Percentiles rank a stretch among this genome's conserved stretches.
These are phyloP conservation scores for Urophycis tenuis DNA, from an alignment of 2,797 vertebrate genomes.

Conservation along the genomic window DNA sequence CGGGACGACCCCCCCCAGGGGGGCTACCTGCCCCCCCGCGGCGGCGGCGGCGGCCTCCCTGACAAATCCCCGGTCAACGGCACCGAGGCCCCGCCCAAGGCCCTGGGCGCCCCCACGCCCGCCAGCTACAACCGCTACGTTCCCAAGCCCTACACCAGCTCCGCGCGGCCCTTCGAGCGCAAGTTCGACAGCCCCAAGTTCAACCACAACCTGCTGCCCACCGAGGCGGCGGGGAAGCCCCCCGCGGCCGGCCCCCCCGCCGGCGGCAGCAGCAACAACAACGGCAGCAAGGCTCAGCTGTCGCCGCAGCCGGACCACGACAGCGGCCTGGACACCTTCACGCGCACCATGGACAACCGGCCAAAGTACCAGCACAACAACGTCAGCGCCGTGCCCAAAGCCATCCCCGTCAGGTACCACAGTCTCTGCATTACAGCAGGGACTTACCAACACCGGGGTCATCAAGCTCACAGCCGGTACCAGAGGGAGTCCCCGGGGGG, in stretches of 20 bases:
- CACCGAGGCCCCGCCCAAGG: conserved; percentile 74
- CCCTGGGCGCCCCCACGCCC: conserved; percentile 53
- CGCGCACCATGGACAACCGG: conserved; percentile 84
- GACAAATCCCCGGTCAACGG: conserved; percentile 84
- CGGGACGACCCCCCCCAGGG: conserved; percentile 81
- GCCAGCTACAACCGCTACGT: conserved; percentile 81
- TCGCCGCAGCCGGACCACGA: conserved; percentile 85
- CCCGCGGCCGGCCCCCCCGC: conserved; percentile 70
- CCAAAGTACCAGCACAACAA: conserved; percentile 96
- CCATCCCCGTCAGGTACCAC: conserved; percentile 87
- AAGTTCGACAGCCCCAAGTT: conserved; percentile 99
- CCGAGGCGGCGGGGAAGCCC: conserved; percentile 76
- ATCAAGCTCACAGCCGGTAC: too few relatives aligned
- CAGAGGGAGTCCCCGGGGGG: not conserved
- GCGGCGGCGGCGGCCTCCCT: conserved; percentile 60
- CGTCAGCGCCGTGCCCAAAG: conserved; percentile 74
- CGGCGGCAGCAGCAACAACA: conserved; percentile 15
- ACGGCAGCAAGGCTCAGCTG: conserved; percentile 74
- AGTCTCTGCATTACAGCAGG: not conserved
- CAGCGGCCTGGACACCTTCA: conserved; percentile 86
- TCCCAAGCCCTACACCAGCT: conserved; percentile 81
- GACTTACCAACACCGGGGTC: too few relatives aligned
- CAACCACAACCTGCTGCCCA: conserved; percentile 96
- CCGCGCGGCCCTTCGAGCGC: conserved; percentile 86
- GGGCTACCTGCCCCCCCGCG: conserved; percentile 75